phyloP scores from a whole-genome alignment of 2,888 invertebrate genomes.

The Argyresthia albistria region DNA sequence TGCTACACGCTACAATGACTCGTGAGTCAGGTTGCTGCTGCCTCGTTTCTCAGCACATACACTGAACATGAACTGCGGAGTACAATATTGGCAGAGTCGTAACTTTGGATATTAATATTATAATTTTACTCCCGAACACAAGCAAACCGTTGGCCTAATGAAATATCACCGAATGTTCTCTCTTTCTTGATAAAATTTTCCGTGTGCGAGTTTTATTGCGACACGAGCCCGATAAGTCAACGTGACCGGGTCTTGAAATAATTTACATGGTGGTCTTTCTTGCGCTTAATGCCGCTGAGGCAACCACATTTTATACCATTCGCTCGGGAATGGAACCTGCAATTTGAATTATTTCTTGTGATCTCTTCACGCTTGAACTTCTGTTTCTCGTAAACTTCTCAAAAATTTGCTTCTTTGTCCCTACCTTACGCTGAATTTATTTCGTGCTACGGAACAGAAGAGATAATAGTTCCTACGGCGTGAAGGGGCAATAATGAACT shows the following conservation, averaged over 20 bases:
- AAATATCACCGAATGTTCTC: conserved; percentile 61
- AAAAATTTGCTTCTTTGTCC: too few species aligned
- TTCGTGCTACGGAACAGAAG: too few species aligned
- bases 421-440: too few species aligned
- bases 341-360: too few species aligned
- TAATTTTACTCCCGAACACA: conserved; percentile 54
- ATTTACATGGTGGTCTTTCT: conserved; percentile 58
- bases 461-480: too few species aligned
- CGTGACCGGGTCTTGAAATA: conserved; percentile 48
- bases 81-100: conserved; percentile 45
- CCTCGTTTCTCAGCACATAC: too few species aligned
- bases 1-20: too few species aligned
- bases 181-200: conserved; percentile 61
- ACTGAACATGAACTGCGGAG: conserved; percentile 17
- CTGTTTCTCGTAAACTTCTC: too few species aligned
- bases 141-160: conserved; percentile 49
- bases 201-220: conserved; percentile 59
- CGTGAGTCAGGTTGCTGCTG: too few species aligned
- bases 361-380: too few species aligned
- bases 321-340: not conserved
- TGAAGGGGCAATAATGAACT: not conserved
- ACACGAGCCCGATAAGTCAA: conserved; percentile 55
- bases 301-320: conserved; percentile 39
- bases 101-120: conserved; percentile 59
- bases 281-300: conserved; percentile 27